Base-by-base conservation (phyloP, 2,797 vertebrate genomes). In the Remorina albescens region DNA sequence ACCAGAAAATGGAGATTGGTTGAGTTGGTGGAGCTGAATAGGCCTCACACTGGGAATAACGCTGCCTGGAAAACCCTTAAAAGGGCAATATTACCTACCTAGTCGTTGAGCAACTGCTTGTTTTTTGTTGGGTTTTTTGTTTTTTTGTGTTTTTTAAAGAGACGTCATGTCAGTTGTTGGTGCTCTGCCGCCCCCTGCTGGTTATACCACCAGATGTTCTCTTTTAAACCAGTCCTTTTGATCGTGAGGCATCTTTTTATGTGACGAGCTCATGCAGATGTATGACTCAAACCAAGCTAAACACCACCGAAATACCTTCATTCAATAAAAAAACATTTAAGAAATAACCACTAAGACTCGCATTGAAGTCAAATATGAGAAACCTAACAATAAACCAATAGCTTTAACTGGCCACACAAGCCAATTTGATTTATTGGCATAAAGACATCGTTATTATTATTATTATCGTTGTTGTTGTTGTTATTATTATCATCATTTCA, bases 161-260 rank as follows among this genome's bases (percentile, higher is more conserved):
- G n/a, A n/a, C n/a, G n/a, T n/a, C n/a, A n/a, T n/a, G 6, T 3
- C 9, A 18, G 36, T 13, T 44, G 4, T 49, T 47, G 70, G 16
- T 7, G 1, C n/a, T 42, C 16, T 80, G 61, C 69, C 42, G 73
- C 74, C 82, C 49, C 59, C 83, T 13, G 13, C 16, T 80, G 85
- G 56, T 55, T 15, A 9, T 4, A 25, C 37, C 11, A 2, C 9
- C 8, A 9, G 21, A 9, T n/a, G 19, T n/a, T n/a, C n/a, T n/a
- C 42, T n/a, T 46, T 8, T 16, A 3, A 41, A 5, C 7, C 15
- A 42, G 15, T 18, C 16, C 16, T 54, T 18, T 8, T 28, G 26
- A 11, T 19, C 19, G 8, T n/a, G 44, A 46, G 44, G 12, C n/a
- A 11, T 47, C n/a, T 47, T 47, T 30, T 30, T 30, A 41, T 41